Base-by-base conservation (phyloP, 2,797 vertebrate species). In the Harpagifer antarcticus region DNA sequence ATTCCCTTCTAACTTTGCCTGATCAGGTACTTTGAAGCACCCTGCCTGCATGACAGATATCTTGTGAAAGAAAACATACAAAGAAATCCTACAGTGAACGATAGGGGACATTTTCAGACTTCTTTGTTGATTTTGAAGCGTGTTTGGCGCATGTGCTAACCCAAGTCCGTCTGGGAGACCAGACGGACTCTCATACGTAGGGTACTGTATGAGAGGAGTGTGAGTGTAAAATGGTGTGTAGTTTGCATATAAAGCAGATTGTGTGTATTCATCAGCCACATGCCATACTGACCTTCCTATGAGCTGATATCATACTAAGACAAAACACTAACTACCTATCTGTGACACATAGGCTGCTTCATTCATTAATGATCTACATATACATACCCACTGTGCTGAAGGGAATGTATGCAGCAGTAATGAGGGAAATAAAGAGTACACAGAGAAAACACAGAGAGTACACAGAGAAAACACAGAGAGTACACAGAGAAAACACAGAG, bases 251-350 rank as follows among this genome's bases (percentile, higher is more conserved):
- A 44, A 4, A 50, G 45, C 4, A 68, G 20, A 27, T 44, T 12
- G 23, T 33, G 42, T 45, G 20, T 33, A 19, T 33, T 72, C 37
- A 20, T 15, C 20, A 69, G 14, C 23, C 19, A 47, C 4, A 4
- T 9, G 43, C 12, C 33, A 44, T 54, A 5, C 48, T 66, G 76
- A 64, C 54, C 62, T 56, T 44, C 10, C 27, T 19, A 5, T 27
- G 37, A 78, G 55, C 40, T 40, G 23, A 44, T 58, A 62, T 53
- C 56, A 19, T 3, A 19, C 20, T 20, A 10, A 53, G 15, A 53
- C 47, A 49, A 59, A 68, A 54, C n/a, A n/a, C 3, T 45, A 61
- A 27, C 8, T 44, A 3, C 59, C 33, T 37, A 5, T 47, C 5
- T 62, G 43, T 27, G 56, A 55, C 55, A 45, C 9, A 45, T 27